Evolutionary conservation across 2,113 vertebrate species (phyloP).

Genomic region (Physeter macrocephalus): DNA sequence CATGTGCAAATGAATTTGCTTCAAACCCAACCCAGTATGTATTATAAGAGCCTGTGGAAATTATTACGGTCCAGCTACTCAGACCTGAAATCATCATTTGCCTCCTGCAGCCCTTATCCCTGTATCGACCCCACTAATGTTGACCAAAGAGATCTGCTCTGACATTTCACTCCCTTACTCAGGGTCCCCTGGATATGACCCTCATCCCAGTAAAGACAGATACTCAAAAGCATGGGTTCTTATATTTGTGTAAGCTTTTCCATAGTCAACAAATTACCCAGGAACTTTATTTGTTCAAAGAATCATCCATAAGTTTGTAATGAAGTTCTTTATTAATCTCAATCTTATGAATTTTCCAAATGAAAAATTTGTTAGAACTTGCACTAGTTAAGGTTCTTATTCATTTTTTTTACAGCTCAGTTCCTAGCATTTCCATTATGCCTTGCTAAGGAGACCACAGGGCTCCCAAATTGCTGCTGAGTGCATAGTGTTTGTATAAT

Average conservation of each 20-base stretch:
- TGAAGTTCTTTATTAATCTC: background rate
- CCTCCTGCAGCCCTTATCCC: background rate
- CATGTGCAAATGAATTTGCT: background rate
- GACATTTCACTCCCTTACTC: background rate
- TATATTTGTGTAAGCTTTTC: background rate
- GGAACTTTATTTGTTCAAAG: background rate
- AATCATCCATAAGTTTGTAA: background rate
- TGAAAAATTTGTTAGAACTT: background rate
- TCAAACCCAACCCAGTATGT: background rate
- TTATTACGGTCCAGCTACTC: background rate
- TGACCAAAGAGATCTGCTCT: background rate
- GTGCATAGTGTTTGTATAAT: conserved; percentile 37
- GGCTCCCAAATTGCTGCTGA: conserved; percentile 1
- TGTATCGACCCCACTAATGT: background rate
- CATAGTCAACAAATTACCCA: background rate
- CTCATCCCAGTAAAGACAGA: background rate
- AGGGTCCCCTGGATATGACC: no score
- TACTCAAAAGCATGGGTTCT: background rate
- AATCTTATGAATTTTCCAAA: background rate
- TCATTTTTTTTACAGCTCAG: background rate
- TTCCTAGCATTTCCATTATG: conserved; percentile 3
- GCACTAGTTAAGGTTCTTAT: background rate
- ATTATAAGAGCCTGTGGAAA: background rate
- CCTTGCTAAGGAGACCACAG: conserved; percentile 6
- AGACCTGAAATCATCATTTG: background rate